Conservation (phyloP, 2,888 invertebrate species). For the Drosophila falleni region DNA sequence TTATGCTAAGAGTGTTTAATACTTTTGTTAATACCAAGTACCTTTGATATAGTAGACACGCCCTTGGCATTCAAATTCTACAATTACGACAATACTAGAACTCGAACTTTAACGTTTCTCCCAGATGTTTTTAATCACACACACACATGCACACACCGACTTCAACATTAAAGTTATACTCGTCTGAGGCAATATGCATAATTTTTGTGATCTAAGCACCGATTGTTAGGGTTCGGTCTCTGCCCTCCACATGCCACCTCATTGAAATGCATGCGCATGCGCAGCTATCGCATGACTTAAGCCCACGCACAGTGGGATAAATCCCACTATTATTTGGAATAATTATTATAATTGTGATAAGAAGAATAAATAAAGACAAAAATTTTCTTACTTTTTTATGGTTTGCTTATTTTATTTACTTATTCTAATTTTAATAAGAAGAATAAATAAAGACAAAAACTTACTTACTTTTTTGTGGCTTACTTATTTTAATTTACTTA, state of each 20-base stretch:
- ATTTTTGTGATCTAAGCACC: constrained; percentile 18
- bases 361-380: too few species aligned
- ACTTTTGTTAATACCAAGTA: constrained; percentile 11
- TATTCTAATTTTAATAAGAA: not conserved
- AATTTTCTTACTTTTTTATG: too few species aligned
- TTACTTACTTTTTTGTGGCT: too few species aligned
- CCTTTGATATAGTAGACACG: constrained; percentile 10
- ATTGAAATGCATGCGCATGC: constrained; percentile 79
- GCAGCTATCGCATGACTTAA: constrained; percentile 36
- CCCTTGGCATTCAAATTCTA: constrained; percentile 20
- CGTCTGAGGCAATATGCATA: constrained; percentile 43
- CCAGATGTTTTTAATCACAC: constrained; percentile 2
- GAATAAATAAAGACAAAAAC: too few species aligned
- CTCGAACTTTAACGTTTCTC: constrained; percentile 14
- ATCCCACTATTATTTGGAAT: not conserved
- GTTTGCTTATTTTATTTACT: too few species aligned
- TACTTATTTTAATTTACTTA: too few species aligned
- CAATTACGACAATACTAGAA: constrained; percentile 1
- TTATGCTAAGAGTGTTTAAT: constrained; percentile 48
- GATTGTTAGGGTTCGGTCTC: constrained; percentile 37
- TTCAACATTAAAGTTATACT: not conserved
- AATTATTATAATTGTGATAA: too few species aligned
- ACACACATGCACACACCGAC: not conserved
- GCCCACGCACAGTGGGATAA: constrained; percentile 35
- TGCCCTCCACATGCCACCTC: constrained; percentile 52